phyloP scores from a whole-genome alignment of 2,113 vertebrate genomes.

The Callaeas wilsoni region DNA sequence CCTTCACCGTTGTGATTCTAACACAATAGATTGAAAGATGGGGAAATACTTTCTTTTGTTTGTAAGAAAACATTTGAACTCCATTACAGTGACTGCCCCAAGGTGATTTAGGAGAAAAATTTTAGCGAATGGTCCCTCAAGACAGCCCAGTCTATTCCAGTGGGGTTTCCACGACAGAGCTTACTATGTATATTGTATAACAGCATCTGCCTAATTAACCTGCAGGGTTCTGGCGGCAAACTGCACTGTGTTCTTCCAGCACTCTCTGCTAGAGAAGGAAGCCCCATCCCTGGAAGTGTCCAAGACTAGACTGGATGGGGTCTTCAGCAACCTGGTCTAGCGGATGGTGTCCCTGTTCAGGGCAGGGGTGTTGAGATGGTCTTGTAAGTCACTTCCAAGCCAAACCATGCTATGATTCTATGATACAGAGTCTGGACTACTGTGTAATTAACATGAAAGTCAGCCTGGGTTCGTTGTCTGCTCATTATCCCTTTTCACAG shows the following conservation, averaged over 20 bases:
- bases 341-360: background rate
- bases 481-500: background rate
- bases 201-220: background rate
- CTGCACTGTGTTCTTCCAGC: background rate
- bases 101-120: background rate
- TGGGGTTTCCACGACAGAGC: background rate
- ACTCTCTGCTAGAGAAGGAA: background rate
- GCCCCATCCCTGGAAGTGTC: background rate
- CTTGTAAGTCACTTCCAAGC: background rate
- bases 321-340: background rate
- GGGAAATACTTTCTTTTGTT: background rate
- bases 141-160: background rate
- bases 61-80: background rate
- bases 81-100: accelerated
- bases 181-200: background rate
- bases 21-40: background rate
- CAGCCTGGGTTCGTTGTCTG: accelerated
- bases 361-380: background rate
- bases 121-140: background rate
- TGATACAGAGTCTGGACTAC: background rate
- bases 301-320: background rate
- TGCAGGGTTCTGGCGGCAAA: background rate
- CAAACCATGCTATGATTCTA: background rate
- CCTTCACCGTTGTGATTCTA: background rate
- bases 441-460: background rate